A percentile compares a stretch with the other conserved stretches of the same genome.
Evolutionary conservation across 2,113 vertebrate genomes (phyloP).

Genomic region (Athene noctua): DNA sequence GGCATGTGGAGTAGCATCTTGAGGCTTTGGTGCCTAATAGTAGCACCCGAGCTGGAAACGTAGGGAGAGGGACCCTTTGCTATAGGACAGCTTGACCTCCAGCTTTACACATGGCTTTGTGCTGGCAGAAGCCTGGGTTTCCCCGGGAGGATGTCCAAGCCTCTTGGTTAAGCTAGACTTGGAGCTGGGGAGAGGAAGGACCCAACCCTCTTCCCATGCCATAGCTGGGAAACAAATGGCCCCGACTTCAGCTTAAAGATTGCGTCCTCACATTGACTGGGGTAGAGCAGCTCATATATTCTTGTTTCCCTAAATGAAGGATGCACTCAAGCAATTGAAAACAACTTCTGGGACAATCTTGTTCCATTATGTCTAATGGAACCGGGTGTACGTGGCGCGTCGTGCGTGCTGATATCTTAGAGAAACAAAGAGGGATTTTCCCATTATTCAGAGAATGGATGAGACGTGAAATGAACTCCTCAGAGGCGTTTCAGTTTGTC

Average conservation of each 20-base stretch:
- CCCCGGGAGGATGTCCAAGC: not conserved
- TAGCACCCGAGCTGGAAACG: not conserved
- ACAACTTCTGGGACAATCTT: constrained; percentile 76
- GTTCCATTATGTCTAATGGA: constrained; percentile 77
- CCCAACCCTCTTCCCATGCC: not conserved
- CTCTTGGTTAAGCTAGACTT: not conserved
- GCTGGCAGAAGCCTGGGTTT: not conserved
- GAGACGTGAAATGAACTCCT: constrained; percentile 75
- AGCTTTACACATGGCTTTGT: not conserved
- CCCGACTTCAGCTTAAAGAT: not conserved
- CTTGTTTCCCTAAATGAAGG: constrained; percentile 77
- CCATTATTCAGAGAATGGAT: constrained; percentile 74
- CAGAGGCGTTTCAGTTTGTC: constrained; percentile 69
- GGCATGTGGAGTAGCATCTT: fast-evolving
- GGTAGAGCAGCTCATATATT: constrained; percentile 66
- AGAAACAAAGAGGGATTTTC: constrained; percentile 72
- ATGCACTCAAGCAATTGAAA: constrained; percentile 80
- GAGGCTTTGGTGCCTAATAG: not conserved
- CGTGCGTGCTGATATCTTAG: constrained; percentile 57
- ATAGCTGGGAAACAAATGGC: not conserved
- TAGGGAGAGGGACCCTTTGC: not conserved
- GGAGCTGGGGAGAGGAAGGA: not conserved
- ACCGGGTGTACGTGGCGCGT: constrained; percentile 27
- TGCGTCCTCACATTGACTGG: not conserved
- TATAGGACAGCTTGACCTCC: not conserved